Conservation (phyloP, 2,797 vertebrate genomes). For the Sebastes wilsoni region DNA sequence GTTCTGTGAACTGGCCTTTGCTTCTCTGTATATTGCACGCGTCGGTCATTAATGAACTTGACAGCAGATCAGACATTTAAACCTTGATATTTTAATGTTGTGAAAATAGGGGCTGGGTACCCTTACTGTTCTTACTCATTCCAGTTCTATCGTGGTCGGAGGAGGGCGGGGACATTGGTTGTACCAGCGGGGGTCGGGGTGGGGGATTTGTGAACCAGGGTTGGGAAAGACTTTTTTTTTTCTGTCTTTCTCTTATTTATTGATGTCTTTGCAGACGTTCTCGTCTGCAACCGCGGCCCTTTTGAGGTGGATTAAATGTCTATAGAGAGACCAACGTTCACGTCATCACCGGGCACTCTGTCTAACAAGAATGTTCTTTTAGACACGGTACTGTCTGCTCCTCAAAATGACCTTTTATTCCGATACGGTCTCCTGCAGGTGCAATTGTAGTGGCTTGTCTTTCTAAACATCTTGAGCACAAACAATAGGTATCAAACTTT, state of each 20-base stretch:
- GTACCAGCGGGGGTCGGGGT: neutral
- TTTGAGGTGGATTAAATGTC: constrained; percentile 38
- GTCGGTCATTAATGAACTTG: constrained; percentile 39
- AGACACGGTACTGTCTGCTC: constrained; percentile 62
- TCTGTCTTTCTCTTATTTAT: constrained; percentile 67
- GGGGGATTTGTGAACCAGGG: constrained; percentile 38
- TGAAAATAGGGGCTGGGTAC: constrained; percentile 76
- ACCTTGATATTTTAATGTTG: constrained; percentile 47
- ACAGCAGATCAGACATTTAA: constrained; percentile 39
- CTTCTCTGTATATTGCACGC: constrained; percentile 4
- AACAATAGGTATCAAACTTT: constrained; percentile 18
- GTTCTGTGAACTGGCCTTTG: constrained; percentile 15
- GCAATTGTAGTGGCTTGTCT: constrained; percentile 8
- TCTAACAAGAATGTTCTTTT: constrained; percentile 35
- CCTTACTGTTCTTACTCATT: constrained; percentile 65
- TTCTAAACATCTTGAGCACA: constrained; percentile 9
- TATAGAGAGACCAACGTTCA: constrained; percentile 34
- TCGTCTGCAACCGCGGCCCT: constrained; percentile 20
- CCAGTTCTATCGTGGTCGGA: constrained; percentile 31
- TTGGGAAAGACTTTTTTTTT: constrained; percentile 29
- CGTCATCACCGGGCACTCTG: neutral
- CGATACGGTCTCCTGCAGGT: constrained; percentile 22
- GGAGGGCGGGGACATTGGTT: neutral
- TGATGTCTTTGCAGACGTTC: constrained; percentile 44
- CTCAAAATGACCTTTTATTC: neutral